Conservation (phyloP, 2,888 invertebrate genomes). For the Brachyptera risi region DNA sequence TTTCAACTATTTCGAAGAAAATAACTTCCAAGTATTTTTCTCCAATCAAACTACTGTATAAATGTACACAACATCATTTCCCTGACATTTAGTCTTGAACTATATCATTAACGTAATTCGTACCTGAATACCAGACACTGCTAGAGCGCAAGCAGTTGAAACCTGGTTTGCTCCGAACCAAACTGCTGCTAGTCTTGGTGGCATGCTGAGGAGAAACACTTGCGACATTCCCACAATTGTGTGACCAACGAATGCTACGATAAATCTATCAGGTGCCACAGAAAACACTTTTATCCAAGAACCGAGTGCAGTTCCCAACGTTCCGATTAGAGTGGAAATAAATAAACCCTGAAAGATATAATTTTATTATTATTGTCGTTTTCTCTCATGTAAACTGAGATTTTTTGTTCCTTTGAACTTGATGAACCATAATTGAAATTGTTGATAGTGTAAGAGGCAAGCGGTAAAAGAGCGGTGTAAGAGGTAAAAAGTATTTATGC, state of each 20-base stretch:
- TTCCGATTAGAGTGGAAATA: conserved; percentile 50
- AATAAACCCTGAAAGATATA: conserved; percentile 54
- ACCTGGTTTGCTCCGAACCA: conserved; percentile 98
- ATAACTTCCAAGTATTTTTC: no score
- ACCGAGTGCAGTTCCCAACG: conserved; percentile 54
- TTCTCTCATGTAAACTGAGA: no score
- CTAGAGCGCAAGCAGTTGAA: conserved; percentile 94
- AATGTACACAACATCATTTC: no score
- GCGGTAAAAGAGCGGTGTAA: no score
- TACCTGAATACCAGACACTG: conserved; percentile 98
- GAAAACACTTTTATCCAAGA: conserved; percentile 59
- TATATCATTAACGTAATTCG: not conserved
- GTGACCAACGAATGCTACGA: conserved; percentile 57
- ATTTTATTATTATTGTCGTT: no score
- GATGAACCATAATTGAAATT: no score
- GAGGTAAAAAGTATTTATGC: no score
- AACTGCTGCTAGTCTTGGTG: conserved; percentile 88
- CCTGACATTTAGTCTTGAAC: no score
- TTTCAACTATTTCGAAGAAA: no score
- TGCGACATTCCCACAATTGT: conserved; percentile 51
- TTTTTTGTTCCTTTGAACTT: no score
- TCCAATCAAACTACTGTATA: no score
- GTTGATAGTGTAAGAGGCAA: no score
- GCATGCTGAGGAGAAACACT: conserved; percentile 89
- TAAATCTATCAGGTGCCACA: conserved; percentile 55